phyloP scores from a whole-genome alignment of 2,888 invertebrate genomes.

The Rambutsinella grinnellia region DNA sequence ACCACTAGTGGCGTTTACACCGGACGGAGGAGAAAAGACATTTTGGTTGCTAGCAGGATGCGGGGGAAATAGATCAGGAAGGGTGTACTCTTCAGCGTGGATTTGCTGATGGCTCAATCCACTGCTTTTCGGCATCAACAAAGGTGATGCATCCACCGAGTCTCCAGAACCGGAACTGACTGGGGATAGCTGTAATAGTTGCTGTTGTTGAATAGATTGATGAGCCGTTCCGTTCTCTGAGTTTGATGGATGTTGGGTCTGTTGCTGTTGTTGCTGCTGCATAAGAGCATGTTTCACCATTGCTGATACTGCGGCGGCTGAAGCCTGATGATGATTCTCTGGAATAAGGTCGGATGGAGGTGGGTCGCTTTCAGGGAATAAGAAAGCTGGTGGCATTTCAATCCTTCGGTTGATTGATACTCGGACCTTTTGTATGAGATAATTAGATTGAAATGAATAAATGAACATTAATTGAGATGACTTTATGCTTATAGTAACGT shows the following conservation, averaged over 20 bases:
- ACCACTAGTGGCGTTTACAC: constrained; percentile 13
- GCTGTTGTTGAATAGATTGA: constrained; percentile 34
- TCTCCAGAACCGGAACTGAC: constrained; percentile 39
- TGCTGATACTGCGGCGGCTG: constrained; percentile 64
- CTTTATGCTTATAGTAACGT: no score
- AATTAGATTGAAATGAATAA: constrained; percentile 3
- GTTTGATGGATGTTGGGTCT: constrained; percentile 34
- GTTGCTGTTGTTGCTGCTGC: constrained; percentile 25
- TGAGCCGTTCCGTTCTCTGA: constrained; percentile 33
- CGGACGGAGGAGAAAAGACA: constrained; percentile 35
- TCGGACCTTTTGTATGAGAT: constrained; percentile 72
- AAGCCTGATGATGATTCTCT: constrained; percentile 48
- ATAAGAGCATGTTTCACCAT: constrained; percentile 27
- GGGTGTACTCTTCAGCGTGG: constrained; percentile 63
- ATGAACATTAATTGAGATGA: not conserved
- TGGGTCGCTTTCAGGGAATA: constrained; percentile 82
- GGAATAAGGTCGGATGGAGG: constrained; percentile 74
- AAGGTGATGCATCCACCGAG: constrained; percentile 56
- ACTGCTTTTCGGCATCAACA: constrained; percentile 38
- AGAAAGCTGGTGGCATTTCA: constrained; percentile 86
- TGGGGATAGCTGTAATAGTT: constrained; percentile 42
- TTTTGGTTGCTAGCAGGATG: constrained; percentile 48
- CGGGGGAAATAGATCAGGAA: constrained; percentile 64
- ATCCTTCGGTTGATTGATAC: constrained; percentile 81
- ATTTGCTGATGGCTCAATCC: constrained; percentile 44